Base-by-base conservation (phyloP, 2,888 invertebrate species). In the Cerceris ruficornis region DNA sequence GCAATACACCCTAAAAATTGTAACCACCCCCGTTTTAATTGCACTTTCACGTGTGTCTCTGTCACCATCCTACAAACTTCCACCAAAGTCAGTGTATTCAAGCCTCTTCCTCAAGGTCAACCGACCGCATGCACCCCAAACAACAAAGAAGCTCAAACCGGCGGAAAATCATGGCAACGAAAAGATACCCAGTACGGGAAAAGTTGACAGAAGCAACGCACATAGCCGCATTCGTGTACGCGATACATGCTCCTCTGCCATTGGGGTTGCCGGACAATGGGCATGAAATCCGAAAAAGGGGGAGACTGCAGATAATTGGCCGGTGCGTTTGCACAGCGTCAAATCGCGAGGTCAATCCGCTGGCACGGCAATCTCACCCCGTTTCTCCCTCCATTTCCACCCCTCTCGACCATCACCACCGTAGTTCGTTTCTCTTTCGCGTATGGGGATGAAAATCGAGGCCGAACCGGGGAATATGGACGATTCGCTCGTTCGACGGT, bases 221-320 rank as follows among this genome's bases (percentile, higher is more conserved):
- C 46, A 46, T 11, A 50, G 28, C 28, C 28, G 28, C 28, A 28
- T 28, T 28, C 50, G n/a, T 6, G 17, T 54, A 60, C 66, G 58
- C 68, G 75, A 60, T 65, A 41, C 60, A 64, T 73, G 72, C 68
- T 81, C 75, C 82, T 60, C 75, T 55, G 69, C 49, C 66, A 69
- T 42, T 59, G 81, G 83, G 83, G 78, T 83, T 61, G 84, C 60
- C 41, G 72, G 72, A 87, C 83, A 87, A 86, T 86, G 85, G 87
- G 83, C 82, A 81, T 81, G 79, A 82, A 85, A 82, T 84, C 81
- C 83, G 80, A 87, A 86, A 85, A 85, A 87, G 83, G 81, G 84
- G 81, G 84, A 77, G 81, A 81, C 85, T 88, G 85, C 85, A 68
- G 86, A 88, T 88, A 88, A 88, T 88, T 87, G 88, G 87, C 83